Conservation (phyloP, 23 tunicate genomes). For the Trididemnum miniatum region DNA sequence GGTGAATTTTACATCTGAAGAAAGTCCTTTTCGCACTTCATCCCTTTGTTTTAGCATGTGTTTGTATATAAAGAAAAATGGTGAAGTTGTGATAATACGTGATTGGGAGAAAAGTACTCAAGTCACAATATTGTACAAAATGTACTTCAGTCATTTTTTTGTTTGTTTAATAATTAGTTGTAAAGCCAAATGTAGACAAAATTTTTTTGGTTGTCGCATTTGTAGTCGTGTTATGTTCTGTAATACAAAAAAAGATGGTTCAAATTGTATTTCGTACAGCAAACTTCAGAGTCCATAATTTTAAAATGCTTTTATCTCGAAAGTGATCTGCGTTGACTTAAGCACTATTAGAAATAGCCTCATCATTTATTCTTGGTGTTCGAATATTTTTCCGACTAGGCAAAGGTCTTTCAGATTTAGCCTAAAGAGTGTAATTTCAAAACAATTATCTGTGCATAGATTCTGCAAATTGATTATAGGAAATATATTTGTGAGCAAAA, state of each 20-base stretch:
- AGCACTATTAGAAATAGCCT: neutral
- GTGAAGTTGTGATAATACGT: too few species aligned
- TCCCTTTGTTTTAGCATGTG: too few species aligned
- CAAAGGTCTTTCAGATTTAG: too few species aligned
- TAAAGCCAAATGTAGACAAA: neutral
- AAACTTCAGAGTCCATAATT: neutral
- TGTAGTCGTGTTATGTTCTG: neutral
- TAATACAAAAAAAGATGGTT: neutral
- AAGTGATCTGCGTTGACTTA: neutral
- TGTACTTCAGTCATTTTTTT: neutral
- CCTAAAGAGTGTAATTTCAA: too few species aligned
- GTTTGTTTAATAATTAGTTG: neutral
- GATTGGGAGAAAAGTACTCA: neutral
- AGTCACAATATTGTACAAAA: neutral
- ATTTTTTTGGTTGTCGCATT: neutral
- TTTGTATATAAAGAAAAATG: too few species aligned
- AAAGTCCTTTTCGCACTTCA: too few species aligned
- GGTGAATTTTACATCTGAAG: too few species aligned
- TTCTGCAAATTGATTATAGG: too few species aligned
- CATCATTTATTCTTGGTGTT: too few species aligned
- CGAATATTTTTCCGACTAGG: too few species aligned
- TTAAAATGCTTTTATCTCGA: neutral
- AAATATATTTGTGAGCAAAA: too few species aligned
- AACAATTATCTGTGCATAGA: too few species aligned
- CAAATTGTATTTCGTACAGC: neutral